Evolutionary conservation across 2,113 vertebrate species (phyloP), one percentile per base, ranked within the genome.

Genomic region (Hippocampus barbouri): DNA sequence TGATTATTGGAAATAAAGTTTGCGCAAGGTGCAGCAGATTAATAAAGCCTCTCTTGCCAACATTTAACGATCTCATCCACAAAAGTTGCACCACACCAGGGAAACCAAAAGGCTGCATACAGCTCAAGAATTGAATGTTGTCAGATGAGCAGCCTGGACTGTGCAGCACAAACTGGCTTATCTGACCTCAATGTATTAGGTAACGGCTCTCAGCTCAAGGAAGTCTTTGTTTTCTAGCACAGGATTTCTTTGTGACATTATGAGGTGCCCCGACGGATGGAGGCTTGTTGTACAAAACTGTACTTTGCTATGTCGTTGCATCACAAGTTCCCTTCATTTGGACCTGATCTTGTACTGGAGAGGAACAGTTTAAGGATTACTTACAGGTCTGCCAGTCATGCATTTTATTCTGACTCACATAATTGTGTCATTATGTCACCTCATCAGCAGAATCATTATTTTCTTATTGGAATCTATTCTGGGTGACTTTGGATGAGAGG

Each of bases 171-270:
- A 65, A 68, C 57, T 61, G 64, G 40, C 27, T 68, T 1, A 4
- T 60, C n/a, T 57, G 53, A 5, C 68, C 11, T 64, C 6, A 43
- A 9, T 63, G 62, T 18, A 38, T 85, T 82, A 57, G 59, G 71
- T 84, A 82, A 85, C 49, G 6, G 4, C 0, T 18, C 57, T 66
- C 60, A 53, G 74, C 57, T 68, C 63, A 57, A 76, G 34, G 63
- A 20, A 25, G 30, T 74, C 60, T 83, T 85, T 88, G 83, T 89
- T 76, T 72, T 49, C n/a, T 54, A 66, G 41, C 51, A 15, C 14
- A 25, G 11, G 70, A 64, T 51, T 7, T 64, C 7, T 66, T 45
- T 66, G 40, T 76, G 73, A 83, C 62, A 68, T 77, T 74, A 73
- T 68, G 11, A 69, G 73, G 77, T 71, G 38, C 56, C 81, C 51